Evolutionary conservation across 1,140 invertebrate genomes (phyloP).

Genomic region (Globodera ellingtonae): DNA sequence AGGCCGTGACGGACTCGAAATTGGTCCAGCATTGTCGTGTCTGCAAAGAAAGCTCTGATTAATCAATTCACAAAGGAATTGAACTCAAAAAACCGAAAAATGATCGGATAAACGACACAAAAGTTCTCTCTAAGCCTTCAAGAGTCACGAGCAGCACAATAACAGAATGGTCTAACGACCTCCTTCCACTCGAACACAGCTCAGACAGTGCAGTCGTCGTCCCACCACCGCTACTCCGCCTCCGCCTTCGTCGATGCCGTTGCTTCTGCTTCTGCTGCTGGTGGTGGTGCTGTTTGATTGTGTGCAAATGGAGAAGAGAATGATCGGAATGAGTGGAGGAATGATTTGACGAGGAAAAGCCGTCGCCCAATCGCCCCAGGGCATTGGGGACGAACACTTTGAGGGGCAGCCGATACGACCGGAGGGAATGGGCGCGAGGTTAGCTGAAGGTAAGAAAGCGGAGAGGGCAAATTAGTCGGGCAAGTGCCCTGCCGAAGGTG

Average conservation of each 20-base stretch:
- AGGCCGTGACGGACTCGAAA: conserved; percentile 34
- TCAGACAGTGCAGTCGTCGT: conserved; percentile 26
- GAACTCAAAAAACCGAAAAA: background rate
- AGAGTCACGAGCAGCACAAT: too few species aligned
- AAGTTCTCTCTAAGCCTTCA: too few species aligned
- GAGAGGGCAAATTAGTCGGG: too few species aligned
- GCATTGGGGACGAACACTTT: background rate
- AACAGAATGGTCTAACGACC: background rate
- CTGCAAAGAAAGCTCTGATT: background rate
- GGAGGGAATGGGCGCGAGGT: background rate
- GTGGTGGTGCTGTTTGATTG: background rate
- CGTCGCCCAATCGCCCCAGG: conserved; percentile 1
- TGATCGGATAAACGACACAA: background rate
- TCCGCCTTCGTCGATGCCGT: background rate
- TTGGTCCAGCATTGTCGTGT: conserved; percentile 34
- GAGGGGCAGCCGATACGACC: background rate
- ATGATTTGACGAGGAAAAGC: conserved; percentile 4
- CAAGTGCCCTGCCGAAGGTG: background rate
- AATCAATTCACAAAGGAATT: background rate
- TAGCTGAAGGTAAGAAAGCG: background rate
- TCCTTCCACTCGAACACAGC: conserved; percentile 25
- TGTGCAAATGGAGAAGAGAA: conserved; percentile 18
- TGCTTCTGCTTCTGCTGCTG: background rate
- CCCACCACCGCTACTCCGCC: background rate
- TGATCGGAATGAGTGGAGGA: background rate